Base-by-base conservation (phyloP, 2,797 vertebrate species). In the Hozukius guyotensis region DNA sequence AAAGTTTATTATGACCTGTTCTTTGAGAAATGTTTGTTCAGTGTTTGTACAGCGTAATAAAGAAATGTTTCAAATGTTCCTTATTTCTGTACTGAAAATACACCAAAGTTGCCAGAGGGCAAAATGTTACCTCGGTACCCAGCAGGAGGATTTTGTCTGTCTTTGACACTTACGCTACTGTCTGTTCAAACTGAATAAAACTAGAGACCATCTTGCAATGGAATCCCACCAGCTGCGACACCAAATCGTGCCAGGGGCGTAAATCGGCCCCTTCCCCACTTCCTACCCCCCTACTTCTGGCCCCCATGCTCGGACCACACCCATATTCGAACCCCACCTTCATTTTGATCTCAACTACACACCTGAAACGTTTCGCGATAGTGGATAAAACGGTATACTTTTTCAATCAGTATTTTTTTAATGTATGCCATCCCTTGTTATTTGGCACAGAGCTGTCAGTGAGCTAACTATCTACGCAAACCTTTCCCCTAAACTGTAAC, bases 221-320 rank as follows among this genome's bases (percentile, higher is more conserved):
- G 42, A 18, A 46, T 46, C 16, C 8, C 42, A 18, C 14, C 16
- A 46, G 14, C 16, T 46, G 42, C 42, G 0, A 0, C 42, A n/a
- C 49, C 18, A n/a, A 52, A 52, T 52, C 0, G 20, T 20, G 49
- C 20, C 18, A 52, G 20, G 20, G 18, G 8, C 8, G 20, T n/a
- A 52, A n/a, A 52, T 3, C 8, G 16, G 16, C 0, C 16, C 16
- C 3, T 0, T 18, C 42, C 16, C 16, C 42, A 46, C 42, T 46
- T 46, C 16, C 42, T 46, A 46, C 38, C 42, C 16, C 42, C 3
- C 16, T 0, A 46, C 42, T 18, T 46, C 42, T 18, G 16, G 42
- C 6, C 0, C 42, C 3, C 1, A 0, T 18, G 16, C 42, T 42
- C 0, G 2, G 0, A 42, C 38, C 38, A 42, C 38, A 42, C 38